Base-by-base conservation (phyloP, 1,140 invertebrate species). In the Drosophila ficusphila region DNA sequence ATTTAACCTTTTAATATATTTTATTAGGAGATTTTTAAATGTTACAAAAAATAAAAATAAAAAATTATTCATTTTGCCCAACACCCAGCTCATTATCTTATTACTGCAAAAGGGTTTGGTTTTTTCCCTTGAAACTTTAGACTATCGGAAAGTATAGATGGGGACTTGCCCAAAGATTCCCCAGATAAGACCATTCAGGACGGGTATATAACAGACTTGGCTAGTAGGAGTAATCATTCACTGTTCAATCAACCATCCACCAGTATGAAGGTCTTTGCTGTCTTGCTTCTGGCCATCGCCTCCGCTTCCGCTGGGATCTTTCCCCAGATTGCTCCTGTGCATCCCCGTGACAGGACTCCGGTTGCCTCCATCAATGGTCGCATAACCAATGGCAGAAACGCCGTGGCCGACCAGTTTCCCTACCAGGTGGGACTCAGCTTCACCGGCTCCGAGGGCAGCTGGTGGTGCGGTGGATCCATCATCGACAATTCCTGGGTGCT, bases 391-490 rank as follows among this genome's bases (percentile, higher is more conserved):
- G 89, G 89, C 12, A 48, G 34, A 34, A 44, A 51, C 12, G 89
- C 89, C 7, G 19, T n/a, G 0, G 70, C 75, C 0, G 92, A 92
- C 1, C 92, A 93, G 81, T 92, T 93, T 60, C 93, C 93, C 21
- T 93, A 92, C 68, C 93, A 93, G 74, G 92, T 92, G n/a, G 90
- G 90, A 5, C 82, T 94, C 0, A 79, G 68, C 19, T 88, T 93
- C 70, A 54, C 78, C 16, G 83, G 68, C 6, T 12, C 31, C 12
- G 89, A 90, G 5, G 56, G 68, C 11, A 65, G 91, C 76, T 70
- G 38, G 52, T 58, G 52, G 52, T 95, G 94, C 72, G 94, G 94
- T 2, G 94, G 93, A 4, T 93, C 93, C 16, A 73, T 95, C 29
- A 92, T 95, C 25, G 91, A 89, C 64, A 73, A 79, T 31, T 39